Evolutionary conservation across 2,888 invertebrate species (phyloP), one percentile per base, ranked within the genome.

Genomic region (Tryphoninae sp.): DNA sequence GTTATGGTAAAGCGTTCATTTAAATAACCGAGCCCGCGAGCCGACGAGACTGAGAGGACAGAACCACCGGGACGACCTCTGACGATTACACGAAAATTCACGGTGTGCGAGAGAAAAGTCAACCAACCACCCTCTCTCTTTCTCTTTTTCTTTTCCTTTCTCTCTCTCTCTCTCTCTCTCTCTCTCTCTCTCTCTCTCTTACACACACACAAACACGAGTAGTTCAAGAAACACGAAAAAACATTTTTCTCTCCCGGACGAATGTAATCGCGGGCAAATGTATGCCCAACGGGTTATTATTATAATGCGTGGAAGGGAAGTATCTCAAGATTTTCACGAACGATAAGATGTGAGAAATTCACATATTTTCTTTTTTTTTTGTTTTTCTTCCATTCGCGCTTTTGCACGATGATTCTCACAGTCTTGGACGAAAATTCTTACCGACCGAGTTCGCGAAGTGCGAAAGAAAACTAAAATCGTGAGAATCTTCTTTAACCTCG

Each of bases 1-100:
- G 86, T 87, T 86, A 84, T 85, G 87, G 86, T 87, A 86, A 89
- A 87, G 86, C 85, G 85, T 86, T 87, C 84, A 85, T 86, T 88
- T 87, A 85, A 89, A 89, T 88, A 88, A 86, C 84, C 84, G 81
- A 80, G 72, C 75, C 74, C 75, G 75, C 78, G 80, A 78, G 83
- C 80, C 81, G 82, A 65, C 22, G 33, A 55, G 19, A 55, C 33
- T 26, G 51, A 51, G 23, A 42, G 3, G 19, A 16, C 16, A 19
- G 2, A 40, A 16, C 40, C 16, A 68, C 51, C 40, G 67, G 16
- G 53, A 26, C 42, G 69, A 62, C 55, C 61, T 69, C 69, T 69
- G 53, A 11, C 23, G 13, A 40, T 33, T 16, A 51, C 42, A 49
- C 13, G 45, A 8, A 26, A 6, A 22, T 53, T 53, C 1, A 53